A percentile compares a stretch with the other conserved stretches of the same genome.
phyloP scores from a whole-genome alignment of 2,113 vertebrate species.

The Phocoena sinus region DNA sequence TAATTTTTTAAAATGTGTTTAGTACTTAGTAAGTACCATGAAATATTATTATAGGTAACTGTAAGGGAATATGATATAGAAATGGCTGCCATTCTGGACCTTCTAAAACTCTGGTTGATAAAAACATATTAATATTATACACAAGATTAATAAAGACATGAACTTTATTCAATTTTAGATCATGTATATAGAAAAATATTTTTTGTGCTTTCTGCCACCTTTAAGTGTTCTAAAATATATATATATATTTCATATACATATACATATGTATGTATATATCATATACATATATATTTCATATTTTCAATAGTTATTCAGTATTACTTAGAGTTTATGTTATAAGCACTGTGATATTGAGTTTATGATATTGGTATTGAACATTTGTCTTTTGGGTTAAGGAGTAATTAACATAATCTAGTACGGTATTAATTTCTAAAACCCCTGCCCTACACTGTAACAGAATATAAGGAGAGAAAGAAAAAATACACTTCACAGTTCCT shows the following conservation, averaged over 20 bases:
- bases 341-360: background rate
- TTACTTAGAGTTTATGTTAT: background rate
- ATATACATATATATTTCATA: background rate
- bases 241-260: too few species aligned
- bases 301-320: background rate
- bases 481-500: background rate
- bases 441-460: background rate
- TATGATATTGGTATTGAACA: background rate
- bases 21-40: background rate
- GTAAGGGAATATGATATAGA: background rate
- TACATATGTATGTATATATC: background rate
- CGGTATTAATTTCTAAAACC: background rate
- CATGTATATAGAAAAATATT: background rate
- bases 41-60: background rate
- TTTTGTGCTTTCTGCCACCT: background rate
- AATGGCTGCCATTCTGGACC: background rate
- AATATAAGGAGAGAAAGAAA: background rate
- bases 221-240: background rate
- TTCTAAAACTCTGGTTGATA: background rate
- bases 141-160: background rate
- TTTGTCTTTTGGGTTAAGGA: background rate
- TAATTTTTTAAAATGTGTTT: background rate
- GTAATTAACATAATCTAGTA: background rate
- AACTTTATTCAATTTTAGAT: background rate
- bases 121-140: background rate